These are phyloP conservation scores for Palythoa grandiflora DNA, from an alignment of 92 coral and sea anemone species.

Conservation along the genomic window DNA sequence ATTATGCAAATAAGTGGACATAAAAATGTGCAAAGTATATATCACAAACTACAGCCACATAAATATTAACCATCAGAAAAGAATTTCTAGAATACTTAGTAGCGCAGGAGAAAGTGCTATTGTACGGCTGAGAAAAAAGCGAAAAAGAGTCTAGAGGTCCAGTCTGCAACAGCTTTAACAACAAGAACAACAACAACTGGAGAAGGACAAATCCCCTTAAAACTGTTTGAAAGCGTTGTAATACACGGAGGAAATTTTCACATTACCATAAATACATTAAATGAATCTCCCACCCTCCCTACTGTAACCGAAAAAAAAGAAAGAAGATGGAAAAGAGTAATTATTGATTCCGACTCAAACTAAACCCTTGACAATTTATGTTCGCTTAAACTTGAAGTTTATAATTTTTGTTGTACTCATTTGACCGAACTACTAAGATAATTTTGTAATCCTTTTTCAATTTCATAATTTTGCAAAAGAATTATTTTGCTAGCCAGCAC, in stretches of 20 bases:
- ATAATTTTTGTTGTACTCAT: too few relatives aligned
- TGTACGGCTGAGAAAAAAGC: neutral
- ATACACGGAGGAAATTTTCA: conserved; percentile 57
- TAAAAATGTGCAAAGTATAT: conserved; percentile 59
- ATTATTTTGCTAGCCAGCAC: too few relatives aligned
- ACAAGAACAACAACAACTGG: conserved; percentile 28
- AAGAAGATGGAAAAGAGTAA: neutral
- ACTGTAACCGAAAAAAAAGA: too few relatives aligned
- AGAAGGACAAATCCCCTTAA: conserved; percentile 24
- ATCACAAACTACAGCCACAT: conserved; percentile 41
- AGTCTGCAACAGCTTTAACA: conserved; percentile 39
- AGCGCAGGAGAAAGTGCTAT: neutral
- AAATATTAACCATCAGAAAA: conserved; percentile 46
- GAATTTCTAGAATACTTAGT: conserved; percentile 16
- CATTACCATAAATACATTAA: conserved; percentile 12
- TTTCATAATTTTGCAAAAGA: too few relatives aligned
- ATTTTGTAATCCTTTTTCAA: too few relatives aligned
- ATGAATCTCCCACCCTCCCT: conserved; percentile 19
- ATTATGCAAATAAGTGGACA: conserved; percentile 52
- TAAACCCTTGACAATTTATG: conserved; percentile 3
- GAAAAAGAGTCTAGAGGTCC: neutral
- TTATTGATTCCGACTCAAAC: conserved; percentile 24
- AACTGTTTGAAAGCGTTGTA: conserved; percentile 25
- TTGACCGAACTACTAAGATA: too few relatives aligned
- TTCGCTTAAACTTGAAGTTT: too few relatives aligned